phyloP scores from a whole-genome alignment of 2,797 vertebrate genomes.

The Gymnocypris eckloni region DNA sequence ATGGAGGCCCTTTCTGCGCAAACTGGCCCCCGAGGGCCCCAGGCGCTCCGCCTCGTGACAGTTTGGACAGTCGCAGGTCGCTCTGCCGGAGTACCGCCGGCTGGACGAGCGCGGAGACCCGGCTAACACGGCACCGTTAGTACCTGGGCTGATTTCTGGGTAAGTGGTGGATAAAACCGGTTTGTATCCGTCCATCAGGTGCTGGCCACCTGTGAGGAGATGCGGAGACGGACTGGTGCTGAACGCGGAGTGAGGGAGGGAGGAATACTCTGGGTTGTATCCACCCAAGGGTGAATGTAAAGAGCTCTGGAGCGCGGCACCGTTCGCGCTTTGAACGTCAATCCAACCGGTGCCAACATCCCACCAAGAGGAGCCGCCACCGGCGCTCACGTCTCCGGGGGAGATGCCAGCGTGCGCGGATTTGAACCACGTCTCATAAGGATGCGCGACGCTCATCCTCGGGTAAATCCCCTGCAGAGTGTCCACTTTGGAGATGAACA shows the following conservation, averaged over 20 bases:
- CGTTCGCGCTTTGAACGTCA: conserved; percentile 86
- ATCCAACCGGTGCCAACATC: conserved; percentile 90
- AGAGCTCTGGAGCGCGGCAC: conserved; percentile 76
- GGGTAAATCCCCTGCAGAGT: conserved; percentile 90
- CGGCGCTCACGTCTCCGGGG: conserved; percentile 79
- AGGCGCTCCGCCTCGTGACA: conserved; percentile 88
- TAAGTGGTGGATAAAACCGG: conserved; percentile 85
- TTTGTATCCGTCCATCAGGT: conserved; percentile 93
- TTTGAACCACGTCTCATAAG: conserved; percentile 94
- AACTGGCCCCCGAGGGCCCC: conserved; percentile 84
- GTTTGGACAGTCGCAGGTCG: conserved; percentile 92
- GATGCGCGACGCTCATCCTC: conserved; percentile 87
- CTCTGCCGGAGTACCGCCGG: conserved; percentile 84
- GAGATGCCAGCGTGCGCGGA: conserved; percentile 80
- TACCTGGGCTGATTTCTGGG: conserved; percentile 80
- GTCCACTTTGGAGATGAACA: conserved; percentile 90
- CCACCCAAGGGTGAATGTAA: conserved; percentile 85
- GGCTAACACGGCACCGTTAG: conserved; percentile 77
- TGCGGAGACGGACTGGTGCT: conserved; percentile 83
- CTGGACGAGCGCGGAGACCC: conserved; percentile 77
- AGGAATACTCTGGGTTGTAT: conserved; percentile 89
- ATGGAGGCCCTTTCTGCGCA: conserved; percentile 86
- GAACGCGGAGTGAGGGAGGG: conserved; percentile 84
- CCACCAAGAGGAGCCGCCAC: conserved; percentile 88
- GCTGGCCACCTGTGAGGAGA: conserved; percentile 85